Percentiles rank a stretch among this genome's conserved stretches.
phyloP scores from a whole-genome alignment of 2,888 invertebrate genomes.

The Urechis unicinctus region DNA sequence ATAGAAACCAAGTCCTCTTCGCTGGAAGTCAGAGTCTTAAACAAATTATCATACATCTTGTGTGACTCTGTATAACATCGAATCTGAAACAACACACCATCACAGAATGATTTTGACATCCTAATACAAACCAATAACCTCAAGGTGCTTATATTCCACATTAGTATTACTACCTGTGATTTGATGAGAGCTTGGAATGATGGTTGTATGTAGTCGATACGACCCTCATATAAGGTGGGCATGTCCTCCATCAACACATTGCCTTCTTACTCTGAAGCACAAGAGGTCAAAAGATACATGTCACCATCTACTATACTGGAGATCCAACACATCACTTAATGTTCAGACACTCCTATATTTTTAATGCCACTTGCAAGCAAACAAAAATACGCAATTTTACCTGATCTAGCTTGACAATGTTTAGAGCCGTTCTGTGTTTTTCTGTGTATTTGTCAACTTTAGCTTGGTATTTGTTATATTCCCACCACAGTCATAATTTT shows the following conservation, averaged over 20 bases:
- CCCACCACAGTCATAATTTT: no score
- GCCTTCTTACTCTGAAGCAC: conserved; percentile 48
- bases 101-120: no score
- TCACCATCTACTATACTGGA: no score
- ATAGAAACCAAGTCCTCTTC: conserved; percentile 16
- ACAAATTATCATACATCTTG: conserved; percentile 36
- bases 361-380: no score
- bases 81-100: conserved; percentile 29
- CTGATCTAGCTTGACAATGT: conserved; percentile 40
- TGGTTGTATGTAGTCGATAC: conserved; percentile 56
- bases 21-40: conserved; percentile 8
- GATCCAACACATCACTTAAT: background rate
- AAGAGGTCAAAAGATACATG: background rate
- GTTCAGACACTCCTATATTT: no score
- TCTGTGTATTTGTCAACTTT: conserved; percentile 43
- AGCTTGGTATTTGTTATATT: conserved; percentile 40
- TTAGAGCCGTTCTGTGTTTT: conserved; percentile 42
- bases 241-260: conserved; percentile 51
- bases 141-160: no score
- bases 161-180: conserved; percentile 52
- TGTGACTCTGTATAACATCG: conserved; percentile 39
- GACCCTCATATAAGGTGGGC: conserved; percentile 53
- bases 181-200: conserved; percentile 56
- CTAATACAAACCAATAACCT: no score
- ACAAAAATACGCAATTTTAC: conserved; percentile 19